A percentile compares a stretch with the other conserved stretches of the same genome.
Evolutionary conservation across 2,113 vertebrate genomes (phyloP).

Genomic region (Cichladusa arquata): DNA sequence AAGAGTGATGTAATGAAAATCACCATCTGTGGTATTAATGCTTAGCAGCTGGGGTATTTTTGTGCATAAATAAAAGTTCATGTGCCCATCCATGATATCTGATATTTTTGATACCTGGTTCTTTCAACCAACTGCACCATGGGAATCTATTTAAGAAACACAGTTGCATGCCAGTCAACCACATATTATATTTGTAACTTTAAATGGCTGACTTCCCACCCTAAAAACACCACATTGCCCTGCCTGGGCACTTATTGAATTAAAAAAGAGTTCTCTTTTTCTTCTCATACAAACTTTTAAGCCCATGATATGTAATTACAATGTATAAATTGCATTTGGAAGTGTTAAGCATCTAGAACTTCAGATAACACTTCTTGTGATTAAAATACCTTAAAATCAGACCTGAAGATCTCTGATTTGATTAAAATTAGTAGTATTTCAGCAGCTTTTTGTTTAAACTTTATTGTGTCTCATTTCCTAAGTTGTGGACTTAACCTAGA

Average conservation of each 20-base stretch:
- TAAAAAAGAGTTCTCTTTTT: not conserved
- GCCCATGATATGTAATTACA: not conserved
- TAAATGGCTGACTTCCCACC: not conserved
- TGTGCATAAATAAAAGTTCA: not conserved
- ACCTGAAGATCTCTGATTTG: not conserved
- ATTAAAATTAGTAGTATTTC: not conserved
- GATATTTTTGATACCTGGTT: not conserved
- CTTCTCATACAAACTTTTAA: not conserved
- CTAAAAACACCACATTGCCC: rapidly evolving
- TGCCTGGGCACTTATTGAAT: not conserved
- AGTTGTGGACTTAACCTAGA: not conserved
- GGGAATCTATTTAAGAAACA: not conserved
- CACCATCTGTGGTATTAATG: not conserved
- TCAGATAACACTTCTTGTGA: not conserved
- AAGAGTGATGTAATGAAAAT: not conserved
- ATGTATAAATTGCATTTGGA: not conserved
- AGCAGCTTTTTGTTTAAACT: not conserved
- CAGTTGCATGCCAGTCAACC: not conserved
- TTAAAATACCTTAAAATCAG: not conserved
- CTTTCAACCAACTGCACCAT: not conserved
- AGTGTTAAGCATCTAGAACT: not conserved
- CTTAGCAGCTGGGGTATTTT: not conserved
- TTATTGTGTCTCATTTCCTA: not conserved
- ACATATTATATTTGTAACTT: not conserved
- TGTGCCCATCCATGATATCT: not conserved